phyloP scores from a whole-genome alignment of 1,140 invertebrate species.

The Nasonia vitripennis region DNA sequence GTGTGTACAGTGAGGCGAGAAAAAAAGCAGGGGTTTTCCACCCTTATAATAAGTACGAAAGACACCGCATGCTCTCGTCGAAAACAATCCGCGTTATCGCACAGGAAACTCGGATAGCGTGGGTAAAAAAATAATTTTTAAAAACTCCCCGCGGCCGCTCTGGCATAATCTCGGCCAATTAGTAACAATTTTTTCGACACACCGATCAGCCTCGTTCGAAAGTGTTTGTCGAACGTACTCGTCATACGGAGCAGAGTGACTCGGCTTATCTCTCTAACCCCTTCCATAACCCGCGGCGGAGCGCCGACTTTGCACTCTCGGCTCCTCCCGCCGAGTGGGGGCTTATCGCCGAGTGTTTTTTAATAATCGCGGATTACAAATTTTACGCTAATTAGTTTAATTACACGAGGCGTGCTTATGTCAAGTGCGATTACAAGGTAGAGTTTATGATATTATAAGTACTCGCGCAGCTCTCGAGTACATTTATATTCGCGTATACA shows the following conservation, averaged over 20 bases:
- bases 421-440: conserved; percentile 3
- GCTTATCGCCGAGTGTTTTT: background rate
- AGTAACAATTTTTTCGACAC: too few species aligned
- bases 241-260: too few species aligned
- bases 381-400: conserved; percentile 29
- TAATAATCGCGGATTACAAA: conserved; percentile 27
- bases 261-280: conserved; percentile 11
- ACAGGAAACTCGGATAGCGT: too few species aligned
- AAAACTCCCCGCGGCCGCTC: too few species aligned
- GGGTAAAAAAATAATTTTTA: too few species aligned
- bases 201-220: background rate
- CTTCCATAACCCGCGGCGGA: background rate
- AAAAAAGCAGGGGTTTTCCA: background rate
- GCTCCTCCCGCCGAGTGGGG: background rate
- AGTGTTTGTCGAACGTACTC: background rate
- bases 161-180: too few species aligned
- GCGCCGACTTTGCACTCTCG: background rate
- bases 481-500: background rate
- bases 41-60: too few species aligned
- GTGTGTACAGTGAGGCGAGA: too few species aligned
- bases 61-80: too few species aligned
- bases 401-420: background rate
- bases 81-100: too few species aligned
- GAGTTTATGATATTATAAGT: too few species aligned
- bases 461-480: too few species aligned